These are phyloP conservation scores for Lycocorax pyrrhopterus DNA, from an alignment of 2,113 vertebrate species.

Conservation along the genomic window DNA sequence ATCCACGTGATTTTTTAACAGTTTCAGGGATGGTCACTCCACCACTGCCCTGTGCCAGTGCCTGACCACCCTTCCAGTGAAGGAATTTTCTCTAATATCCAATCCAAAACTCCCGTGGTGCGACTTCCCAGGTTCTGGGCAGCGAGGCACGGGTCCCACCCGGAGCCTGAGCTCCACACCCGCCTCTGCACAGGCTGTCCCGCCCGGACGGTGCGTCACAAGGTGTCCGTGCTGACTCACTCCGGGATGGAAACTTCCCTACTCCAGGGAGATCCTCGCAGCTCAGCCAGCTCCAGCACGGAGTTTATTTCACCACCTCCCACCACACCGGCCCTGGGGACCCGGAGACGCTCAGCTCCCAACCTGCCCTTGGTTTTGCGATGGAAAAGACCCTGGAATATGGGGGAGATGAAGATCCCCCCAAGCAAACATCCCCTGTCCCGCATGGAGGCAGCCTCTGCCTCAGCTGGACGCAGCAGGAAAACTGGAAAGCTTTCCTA, in stretches of 20 bases:
- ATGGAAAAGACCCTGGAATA: neutral
- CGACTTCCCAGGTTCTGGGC: neutral
- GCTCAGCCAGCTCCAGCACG: neutral
- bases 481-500: neutral
- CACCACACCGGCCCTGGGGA: neutral
- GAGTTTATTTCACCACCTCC: neutral
- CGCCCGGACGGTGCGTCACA: neutral
- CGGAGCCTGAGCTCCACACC: neutral
- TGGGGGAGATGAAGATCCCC: neutral
- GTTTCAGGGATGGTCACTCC: neutral
- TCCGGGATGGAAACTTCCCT: neutral
- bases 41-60: neutral
- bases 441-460: neutral
- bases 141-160: neutral
- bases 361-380: neutral
- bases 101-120: neutral
- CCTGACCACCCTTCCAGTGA: neutral
- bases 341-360: neutral
- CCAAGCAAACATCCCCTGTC: neutral
- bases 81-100: neutral
- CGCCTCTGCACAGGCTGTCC: neutral
- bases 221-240: neutral
- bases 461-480: neutral
- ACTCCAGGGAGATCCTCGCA: neutral
- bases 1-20: rapidly evolving